Evolutionary conservation across 2,797 vertebrate genomes (phyloP).

Genomic region (Furcifer pardalis): DNA sequence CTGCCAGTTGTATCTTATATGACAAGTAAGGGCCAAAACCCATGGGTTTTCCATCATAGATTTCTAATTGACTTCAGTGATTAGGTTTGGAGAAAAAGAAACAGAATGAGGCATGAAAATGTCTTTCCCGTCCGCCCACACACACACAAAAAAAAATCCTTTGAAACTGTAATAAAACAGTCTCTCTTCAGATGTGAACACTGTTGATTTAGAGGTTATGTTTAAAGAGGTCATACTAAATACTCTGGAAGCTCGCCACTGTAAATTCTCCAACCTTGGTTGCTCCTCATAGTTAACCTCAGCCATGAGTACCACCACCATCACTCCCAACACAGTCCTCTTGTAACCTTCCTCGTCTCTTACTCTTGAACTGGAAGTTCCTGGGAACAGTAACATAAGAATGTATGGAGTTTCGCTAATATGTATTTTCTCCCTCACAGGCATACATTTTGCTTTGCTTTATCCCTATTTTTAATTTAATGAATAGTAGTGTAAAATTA

Average conservation of each 20-base stretch:
- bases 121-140: background rate
- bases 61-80: background rate
- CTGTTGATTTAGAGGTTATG: background rate
- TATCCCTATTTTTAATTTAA: constrained; percentile 1
- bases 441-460: background rate
- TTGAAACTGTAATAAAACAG: background rate
- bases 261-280: background rate
- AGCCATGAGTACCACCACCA: background rate
- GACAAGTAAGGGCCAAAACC: constrained; percentile 15
- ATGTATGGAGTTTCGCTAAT: constrained; percentile 5
- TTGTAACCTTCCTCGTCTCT: background rate
- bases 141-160: too few relatives aligned
- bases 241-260: background rate
- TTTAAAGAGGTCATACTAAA: background rate
- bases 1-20: background rate
- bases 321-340: background rate
- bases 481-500: background rate
- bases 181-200: background rate
- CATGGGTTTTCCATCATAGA: constrained; percentile 26
- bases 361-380: background rate
- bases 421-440: background rate
- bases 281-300: background rate
- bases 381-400: background rate
- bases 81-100: background rate
- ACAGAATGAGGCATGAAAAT: constrained; percentile 25